Evolutionary conservation across 2,888 invertebrate genomes (phyloP), one percentile per base, ranked within the genome.

Genomic region (Brachylomia viminalis): DNA sequence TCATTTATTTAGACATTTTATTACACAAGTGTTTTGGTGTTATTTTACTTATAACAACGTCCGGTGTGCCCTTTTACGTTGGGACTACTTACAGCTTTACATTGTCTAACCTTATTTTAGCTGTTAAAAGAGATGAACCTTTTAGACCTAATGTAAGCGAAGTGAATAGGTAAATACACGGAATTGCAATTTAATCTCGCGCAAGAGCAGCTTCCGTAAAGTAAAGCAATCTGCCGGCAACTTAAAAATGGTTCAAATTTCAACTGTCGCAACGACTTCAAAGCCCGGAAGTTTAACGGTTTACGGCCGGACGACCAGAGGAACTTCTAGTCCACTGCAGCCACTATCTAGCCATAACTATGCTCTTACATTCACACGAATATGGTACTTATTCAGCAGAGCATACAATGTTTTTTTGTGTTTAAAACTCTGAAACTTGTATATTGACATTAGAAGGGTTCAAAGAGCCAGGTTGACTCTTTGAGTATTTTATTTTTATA

Each of bases 231-330:
- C 82, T 80, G 80, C 70, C 74, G 38, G 75, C 77, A 75, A 77
- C 71, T 80, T 80, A 78, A 82, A 85, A 83, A 86, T 84, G 73
- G 81, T 83, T 84, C 70, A 77, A 83, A 85, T 88, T 86, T 82
- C 83, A 86, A 78, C 84, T 86, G 90, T 86, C 88, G 83, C 79
- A 72, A 73, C 80, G 75, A 82, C 82, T 88, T 88, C 80, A 83
- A 87, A 88, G 76, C 73, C 80, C 61, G 69, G 67, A 85, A 87
- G 82, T 89, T 87, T 82, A 85, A 89, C 82, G 75, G 87, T 88
- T 90, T 87, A 90, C 84, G 83, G 84, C 77, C 80, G 79, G 73
- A 75, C 75, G 69, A 65, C 74, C 65, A 64, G 79, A 72, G 65
- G 61, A 84, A 82, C 84, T 82, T 81, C 72, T 72, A 88, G 79